These are phyloP conservation scores for Danio rerio DNA, from an alignment of 2,113 vertebrate species.

Conservation along the genomic window DNA sequence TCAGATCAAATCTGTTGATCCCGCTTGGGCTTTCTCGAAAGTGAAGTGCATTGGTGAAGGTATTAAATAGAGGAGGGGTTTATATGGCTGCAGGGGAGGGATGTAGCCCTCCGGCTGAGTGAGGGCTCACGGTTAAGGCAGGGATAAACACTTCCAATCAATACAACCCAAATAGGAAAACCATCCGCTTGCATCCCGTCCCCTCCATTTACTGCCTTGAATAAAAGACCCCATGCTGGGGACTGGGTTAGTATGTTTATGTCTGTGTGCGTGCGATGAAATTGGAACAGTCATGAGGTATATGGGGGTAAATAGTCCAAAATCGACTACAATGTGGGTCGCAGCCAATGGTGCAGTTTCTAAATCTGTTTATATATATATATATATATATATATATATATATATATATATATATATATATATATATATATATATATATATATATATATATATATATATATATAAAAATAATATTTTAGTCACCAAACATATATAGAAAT, in stretches of 20 bases:
- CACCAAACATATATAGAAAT: no score
- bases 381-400: neutral
- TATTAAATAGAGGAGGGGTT: constrained; percentile 61
- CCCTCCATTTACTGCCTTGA: constrained; percentile 76
- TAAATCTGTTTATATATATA: neutral
- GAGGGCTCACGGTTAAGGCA: constrained; percentile 75
- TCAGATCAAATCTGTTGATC: neutral
- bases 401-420: neutral
- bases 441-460: neutral
- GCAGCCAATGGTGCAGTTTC: neutral
- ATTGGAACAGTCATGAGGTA: neutral
- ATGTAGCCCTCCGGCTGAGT: constrained; percentile 73
- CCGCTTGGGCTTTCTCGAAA: neutral
- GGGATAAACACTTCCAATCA: constrained; percentile 83
- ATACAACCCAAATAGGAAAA: constrained; percentile 91
- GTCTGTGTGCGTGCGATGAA: constrained; percentile 59
- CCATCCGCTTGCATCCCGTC: constrained; percentile 80
- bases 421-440: neutral
- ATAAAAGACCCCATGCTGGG: constrained; percentile 71
- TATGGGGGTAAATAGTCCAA: constrained; percentile 2
- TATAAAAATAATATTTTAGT: no score
- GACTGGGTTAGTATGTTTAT: constrained; percentile 55
- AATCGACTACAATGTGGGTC: constrained; percentile 2
- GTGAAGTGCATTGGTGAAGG: neutral
- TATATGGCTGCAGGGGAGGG: constrained; percentile 74